Percentiles rank a stretch among this genome's conserved stretches.
phyloP scores from a whole-genome alignment of 2,113 vertebrate species.

The Melanocharis versteri region DNA sequence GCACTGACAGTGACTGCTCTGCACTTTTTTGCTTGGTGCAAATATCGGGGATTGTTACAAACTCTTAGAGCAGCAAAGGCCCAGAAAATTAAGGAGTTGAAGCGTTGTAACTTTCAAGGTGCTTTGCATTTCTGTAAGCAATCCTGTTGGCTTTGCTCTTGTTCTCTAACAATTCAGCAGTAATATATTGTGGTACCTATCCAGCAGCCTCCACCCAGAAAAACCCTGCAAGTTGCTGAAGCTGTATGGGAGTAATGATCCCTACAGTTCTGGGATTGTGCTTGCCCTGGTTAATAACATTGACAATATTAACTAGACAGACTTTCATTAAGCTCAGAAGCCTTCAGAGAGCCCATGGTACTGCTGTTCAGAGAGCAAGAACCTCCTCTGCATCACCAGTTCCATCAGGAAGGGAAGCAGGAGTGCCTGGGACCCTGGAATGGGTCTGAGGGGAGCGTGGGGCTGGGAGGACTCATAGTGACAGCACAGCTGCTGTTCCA shows the following conservation, averaged over 20 bases:
- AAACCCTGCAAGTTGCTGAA: not conserved
- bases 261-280: not conserved
- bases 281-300: slow-evolving; percentile 28
- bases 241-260: slow-evolving; percentile 9
- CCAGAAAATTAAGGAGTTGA: not conserved
- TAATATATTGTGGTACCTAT: not conserved
- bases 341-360: not conserved
- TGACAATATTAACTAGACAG: slow-evolving; percentile 25
- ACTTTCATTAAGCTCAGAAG: slow-evolving; percentile 25
- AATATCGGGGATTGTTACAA: not conserved
- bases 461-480: not conserved
- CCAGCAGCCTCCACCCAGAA: not conserved
- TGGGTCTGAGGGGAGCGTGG: not conserved
- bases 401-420: not conserved
- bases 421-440: not conserved
- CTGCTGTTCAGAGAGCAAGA: not conserved
- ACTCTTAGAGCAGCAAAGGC: not conserved
- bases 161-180: not conserved
- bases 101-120: not conserved
- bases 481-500: not conserved
- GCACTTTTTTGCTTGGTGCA: not conserved
- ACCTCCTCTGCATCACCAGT: not conserved
- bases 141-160: not conserved
- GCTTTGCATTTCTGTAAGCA: not conserved
- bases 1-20: not conserved